These are phyloP conservation scores for Rhadinocentrus ornatus DNA, from an alignment of 2,797 vertebrate genomes.

Conservation along the genomic window DNA sequence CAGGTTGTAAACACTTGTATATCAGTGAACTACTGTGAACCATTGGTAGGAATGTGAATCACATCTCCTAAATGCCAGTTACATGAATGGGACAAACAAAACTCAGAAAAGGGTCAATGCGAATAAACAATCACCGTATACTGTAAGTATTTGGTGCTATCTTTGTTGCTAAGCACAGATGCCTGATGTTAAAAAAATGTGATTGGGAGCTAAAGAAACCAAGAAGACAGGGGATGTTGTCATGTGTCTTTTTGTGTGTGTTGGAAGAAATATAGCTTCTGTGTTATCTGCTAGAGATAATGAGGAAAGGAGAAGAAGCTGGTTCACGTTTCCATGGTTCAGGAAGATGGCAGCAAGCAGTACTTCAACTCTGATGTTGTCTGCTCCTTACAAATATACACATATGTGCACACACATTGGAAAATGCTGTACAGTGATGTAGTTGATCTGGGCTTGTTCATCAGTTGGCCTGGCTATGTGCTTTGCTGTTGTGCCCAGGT, in stretches of 20 bases:
- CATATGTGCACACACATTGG: slow-evolving; percentile 22
- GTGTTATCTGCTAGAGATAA: slow-evolving; percentile 71
- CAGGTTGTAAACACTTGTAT: slow-evolving; percentile 6
- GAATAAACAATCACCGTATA: background rate
- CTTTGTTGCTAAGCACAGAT: background rate
- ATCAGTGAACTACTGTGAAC: slow-evolving; percentile 9
- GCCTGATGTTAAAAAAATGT: too few relatives aligned
- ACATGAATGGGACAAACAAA: background rate
- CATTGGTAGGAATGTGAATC: background rate
- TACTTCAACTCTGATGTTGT: slow-evolving; percentile 50
- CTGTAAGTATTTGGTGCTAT: background rate
- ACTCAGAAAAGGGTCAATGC: background rate
- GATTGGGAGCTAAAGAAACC: slow-evolving; percentile 34
- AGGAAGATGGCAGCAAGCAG: slow-evolving; percentile 70
- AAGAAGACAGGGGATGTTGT: slow-evolving; percentile 9
- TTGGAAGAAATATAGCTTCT: slow-evolving; percentile 57
- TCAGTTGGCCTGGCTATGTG: slow-evolving; percentile 61
- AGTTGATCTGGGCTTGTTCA: slow-evolving; percentile 67
- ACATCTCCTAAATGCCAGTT: background rate
- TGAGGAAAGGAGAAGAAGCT: slow-evolving; percentile 71
- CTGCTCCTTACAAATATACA: slow-evolving; percentile 20
- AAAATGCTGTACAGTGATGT: slow-evolving; percentile 45
- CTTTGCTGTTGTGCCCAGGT: slow-evolving; percentile 60
- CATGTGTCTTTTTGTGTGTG: slow-evolving; percentile 13
- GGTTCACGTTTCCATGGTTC: slow-evolving; percentile 78